Evolutionary conservation across 1,140 invertebrate species (phyloP).

Genomic region (Diachasma alloeum): DNA sequence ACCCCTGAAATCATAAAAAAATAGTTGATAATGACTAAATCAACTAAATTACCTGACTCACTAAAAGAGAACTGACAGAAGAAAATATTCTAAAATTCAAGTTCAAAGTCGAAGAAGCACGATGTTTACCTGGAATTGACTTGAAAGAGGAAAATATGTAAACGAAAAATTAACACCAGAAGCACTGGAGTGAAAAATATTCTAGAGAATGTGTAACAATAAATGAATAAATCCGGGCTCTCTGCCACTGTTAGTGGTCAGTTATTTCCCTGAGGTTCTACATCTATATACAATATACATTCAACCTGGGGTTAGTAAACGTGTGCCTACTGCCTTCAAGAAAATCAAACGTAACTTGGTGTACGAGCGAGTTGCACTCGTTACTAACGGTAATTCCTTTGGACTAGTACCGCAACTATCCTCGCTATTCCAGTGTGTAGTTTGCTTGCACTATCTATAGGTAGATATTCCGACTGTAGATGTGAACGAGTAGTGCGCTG

Average conservation of each 20-base stretch:
- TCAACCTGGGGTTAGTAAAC: background rate
- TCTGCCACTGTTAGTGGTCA: too few species aligned
- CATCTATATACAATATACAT: background rate
- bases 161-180: too few species aligned
- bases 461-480: conserved; percentile 19
- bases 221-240: background rate
- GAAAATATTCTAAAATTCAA: too few species aligned
- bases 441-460: conserved; percentile 23
- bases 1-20: too few species aligned
- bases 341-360: conserved; percentile 34
- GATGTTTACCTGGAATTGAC: too few species aligned
- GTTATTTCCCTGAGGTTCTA: too few species aligned
- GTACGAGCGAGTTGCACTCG: conserved; percentile 54
- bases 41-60: too few species aligned
- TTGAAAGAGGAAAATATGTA: too few species aligned
- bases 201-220: background rate
- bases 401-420: conserved; percentile 61
- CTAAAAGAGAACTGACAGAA: too few species aligned
- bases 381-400: conserved; percentile 62
- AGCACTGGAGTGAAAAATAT: too few species aligned
- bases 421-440: background rate
- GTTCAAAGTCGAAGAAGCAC: too few species aligned
- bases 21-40: too few species aligned
- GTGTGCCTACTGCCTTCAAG: conserved; percentile 8
- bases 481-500: background rate